These are phyloP conservation scores for Platypus cylindrus DNA, from an alignment of 2,888 invertebrate species.

Conservation along the genomic window DNA sequence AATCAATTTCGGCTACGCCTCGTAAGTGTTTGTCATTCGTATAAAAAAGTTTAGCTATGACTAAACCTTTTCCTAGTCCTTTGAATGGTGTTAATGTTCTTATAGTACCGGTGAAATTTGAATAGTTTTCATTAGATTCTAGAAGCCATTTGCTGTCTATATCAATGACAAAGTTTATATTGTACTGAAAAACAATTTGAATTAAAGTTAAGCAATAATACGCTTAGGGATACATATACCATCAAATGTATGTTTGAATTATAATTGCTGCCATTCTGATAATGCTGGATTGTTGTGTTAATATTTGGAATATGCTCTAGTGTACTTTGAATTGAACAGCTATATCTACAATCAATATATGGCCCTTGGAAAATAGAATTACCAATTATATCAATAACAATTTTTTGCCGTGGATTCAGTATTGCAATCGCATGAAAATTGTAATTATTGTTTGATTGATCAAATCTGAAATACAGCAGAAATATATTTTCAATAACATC, in stretches of 20 bases:
- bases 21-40: slow-evolving; percentile 50
- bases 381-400: slow-evolving; percentile 42
- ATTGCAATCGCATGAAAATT: slow-evolving; percentile 40
- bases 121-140: slow-evolving; percentile 39
- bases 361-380: slow-evolving; percentile 36
- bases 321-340: slow-evolving; percentile 43
- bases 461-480: slow-evolving; percentile 33
- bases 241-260: slow-evolving; percentile 41
- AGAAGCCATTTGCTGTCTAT: slow-evolving; percentile 60
- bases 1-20: slow-evolving; percentile 56
- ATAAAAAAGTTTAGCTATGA: slow-evolving; percentile 53
- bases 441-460: slow-evolving; percentile 39
- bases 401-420: slow-evolving; percentile 48
- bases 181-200: slow-evolving; percentile 39
- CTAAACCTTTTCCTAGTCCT: slow-evolving; percentile 54
- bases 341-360: slow-evolving; percentile 37
- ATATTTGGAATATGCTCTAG: slow-evolving; percentile 45
- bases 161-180: slow-evolving; percentile 53
- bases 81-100: slow-evolving; percentile 54
- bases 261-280: slow-evolving; percentile 37
- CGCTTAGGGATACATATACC: slow-evolving; percentile 27
- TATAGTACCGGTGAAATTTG: slow-evolving; percentile 55
- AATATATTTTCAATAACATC: too few species aligned
- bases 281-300: slow-evolving; percentile 42
- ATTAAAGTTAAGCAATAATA: slow-evolving; percentile 1